Evolutionary conservation across 1,140 invertebrate genomes (phyloP).

Genomic region (Pseudachorutes palmiensis): DNA sequence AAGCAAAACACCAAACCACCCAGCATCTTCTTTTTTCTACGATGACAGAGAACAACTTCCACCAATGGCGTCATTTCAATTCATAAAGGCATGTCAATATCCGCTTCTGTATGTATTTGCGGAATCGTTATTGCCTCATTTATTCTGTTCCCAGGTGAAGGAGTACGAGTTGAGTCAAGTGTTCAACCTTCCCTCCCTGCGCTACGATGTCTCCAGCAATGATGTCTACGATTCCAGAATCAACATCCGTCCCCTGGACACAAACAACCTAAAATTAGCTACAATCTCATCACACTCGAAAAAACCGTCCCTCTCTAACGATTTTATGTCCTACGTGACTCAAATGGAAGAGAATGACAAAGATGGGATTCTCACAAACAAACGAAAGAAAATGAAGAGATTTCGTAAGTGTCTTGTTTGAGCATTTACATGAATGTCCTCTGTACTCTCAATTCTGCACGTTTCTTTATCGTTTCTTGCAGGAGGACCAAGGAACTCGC

Average conservation of each 20-base stretch:
- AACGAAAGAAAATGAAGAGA: constrained; percentile 33
- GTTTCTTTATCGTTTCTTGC: not conserved
- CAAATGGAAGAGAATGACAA: constrained; percentile 15
- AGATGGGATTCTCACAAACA: constrained; percentile 13
- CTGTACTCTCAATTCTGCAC: not conserved
- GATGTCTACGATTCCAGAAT: constrained; percentile 67
- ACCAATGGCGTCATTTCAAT: constrained; percentile 80
- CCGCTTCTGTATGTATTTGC: not conserved
- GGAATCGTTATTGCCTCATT: not conserved
- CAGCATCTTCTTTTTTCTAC: constrained; percentile 91
- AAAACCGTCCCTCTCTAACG: constrained; percentile 2
- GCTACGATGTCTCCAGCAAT: constrained; percentile 44
- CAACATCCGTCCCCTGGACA: constrained; percentile 47
- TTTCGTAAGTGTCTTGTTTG: constrained; percentile 25
- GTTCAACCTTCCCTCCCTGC: constrained; percentile 68
- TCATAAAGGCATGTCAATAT: constrained; percentile 61
- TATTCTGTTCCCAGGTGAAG: constrained; percentile 53
- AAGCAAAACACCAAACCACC: constrained; percentile 79
- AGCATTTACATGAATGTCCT: not conserved
- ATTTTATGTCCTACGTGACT: constrained; percentile 27
- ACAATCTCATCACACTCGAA: constrained; percentile 13
- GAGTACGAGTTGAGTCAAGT: constrained; percentile 78
- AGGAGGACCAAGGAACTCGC: not conserved
- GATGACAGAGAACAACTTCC: constrained; percentile 74
- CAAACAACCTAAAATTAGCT: constrained; percentile 32